Evolutionary conservation across 2,888 invertebrate genomes (phyloP).

Genomic region (Rambutsinella grinnellia): DNA sequence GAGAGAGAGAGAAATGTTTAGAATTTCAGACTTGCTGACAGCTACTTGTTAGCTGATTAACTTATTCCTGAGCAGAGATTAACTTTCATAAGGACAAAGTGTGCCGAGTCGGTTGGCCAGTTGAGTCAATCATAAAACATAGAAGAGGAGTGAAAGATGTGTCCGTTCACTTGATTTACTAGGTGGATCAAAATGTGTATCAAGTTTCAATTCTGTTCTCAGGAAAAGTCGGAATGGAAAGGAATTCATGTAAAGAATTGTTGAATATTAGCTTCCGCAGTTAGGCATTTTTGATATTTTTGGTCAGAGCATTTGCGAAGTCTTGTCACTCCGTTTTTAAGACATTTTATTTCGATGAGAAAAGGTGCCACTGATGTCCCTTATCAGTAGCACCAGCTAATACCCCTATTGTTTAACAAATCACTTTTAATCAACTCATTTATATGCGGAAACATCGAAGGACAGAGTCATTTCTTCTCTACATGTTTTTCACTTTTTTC

Average conservation of each 20-base stretch:
- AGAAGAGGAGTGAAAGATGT: constrained; percentile 9
- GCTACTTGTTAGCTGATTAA: constrained; percentile 40
- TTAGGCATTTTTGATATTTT: not conserved
- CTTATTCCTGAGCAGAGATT: no score
- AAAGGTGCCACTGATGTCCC: no score
- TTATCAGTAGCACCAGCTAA: no score
- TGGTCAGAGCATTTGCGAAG: not conserved
- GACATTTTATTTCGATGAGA: not conserved
- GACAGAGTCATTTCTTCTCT: no score
- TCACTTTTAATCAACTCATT: constrained; percentile 47
- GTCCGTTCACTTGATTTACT: constrained; percentile 42
- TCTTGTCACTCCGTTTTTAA: not conserved
- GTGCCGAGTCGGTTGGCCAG: constrained; percentile 13
- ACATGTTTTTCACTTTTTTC: no score
- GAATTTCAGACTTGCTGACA: constrained; percentile 48
- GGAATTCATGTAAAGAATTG: no score
- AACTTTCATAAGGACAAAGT: constrained; percentile 3
- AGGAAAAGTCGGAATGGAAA: no score
- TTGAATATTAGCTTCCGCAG: constrained; percentile 8
- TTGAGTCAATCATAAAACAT: constrained; percentile 1
- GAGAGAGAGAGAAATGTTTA: no score
- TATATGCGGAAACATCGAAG: constrained; percentile 37
- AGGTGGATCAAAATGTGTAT: constrained; percentile 49
- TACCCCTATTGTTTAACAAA: no score
- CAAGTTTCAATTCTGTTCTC: constrained; percentile 5